phyloP scores from a whole-genome alignment of 2,888 invertebrate genomes.

The Cephus pygmeus region DNA sequence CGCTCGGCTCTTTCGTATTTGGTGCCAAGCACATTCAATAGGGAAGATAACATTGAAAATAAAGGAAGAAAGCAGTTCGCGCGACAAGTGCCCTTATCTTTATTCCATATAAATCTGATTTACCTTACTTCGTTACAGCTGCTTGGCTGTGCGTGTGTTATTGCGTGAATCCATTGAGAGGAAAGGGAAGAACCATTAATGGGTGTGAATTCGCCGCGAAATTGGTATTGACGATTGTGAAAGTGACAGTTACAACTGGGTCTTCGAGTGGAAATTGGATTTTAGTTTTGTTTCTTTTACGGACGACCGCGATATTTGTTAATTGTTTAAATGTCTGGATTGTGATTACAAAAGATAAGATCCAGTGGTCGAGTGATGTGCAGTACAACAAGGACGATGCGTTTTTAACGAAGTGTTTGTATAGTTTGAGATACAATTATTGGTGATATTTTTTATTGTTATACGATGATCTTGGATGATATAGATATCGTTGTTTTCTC shows the following conservation, averaged over 20 bases:
- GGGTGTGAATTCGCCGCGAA: not conserved
- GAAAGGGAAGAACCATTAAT: not conserved
- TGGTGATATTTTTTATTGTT: not conserved
- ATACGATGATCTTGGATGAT: not conserved
- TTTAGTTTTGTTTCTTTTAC: not conserved
- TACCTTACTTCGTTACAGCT: not conserved
- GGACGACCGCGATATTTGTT: not conserved
- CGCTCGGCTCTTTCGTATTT: not conserved
- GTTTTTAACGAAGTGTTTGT: not conserved
- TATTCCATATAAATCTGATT: not conserved
- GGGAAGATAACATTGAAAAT: not conserved
- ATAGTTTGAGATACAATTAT: not conserved
- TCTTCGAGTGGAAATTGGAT: not conserved
- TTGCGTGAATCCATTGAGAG: not conserved
- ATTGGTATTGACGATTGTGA: not conserved
- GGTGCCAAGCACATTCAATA: not conserved
- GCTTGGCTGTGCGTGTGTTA: not conserved
- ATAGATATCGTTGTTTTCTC: no score
- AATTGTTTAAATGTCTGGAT: not conserved
- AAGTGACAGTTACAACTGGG: not conserved
- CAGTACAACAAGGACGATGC: not conserved
- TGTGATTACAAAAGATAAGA: not conserved
- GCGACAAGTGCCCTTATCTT: not conserved
- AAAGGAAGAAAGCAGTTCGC: not conserved
- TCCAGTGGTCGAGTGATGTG: not conserved